A percentile compares a stretch with the other conserved stretches of the same genome.
Evolutionary conservation across 2,797 vertebrate species (phyloP).

Genomic region (Petrocephalus sullivani): DNA sequence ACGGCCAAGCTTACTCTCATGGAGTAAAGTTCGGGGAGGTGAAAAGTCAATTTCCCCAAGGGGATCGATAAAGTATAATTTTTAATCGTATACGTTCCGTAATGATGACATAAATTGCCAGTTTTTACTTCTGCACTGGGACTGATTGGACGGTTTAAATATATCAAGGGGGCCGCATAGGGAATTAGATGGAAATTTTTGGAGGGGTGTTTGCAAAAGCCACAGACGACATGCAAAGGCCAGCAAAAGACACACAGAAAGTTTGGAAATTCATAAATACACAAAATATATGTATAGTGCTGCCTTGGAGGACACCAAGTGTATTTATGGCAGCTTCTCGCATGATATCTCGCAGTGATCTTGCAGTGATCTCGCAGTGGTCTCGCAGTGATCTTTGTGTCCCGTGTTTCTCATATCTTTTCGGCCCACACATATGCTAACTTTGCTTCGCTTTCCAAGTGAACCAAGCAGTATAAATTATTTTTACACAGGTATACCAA

Average conservation of each 20-base stretch:
- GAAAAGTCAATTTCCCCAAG: too few relatives aligned
- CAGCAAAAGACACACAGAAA: neutral
- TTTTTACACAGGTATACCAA: neutral
- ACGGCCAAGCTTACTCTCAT: too few relatives aligned
- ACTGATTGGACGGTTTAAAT: neutral
- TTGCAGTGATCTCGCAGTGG: neutral
- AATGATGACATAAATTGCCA: neutral
- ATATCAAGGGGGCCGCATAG: too few relatives aligned
- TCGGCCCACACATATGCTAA: neutral
- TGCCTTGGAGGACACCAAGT: neutral
- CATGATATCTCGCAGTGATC: neutral
- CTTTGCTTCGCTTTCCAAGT: neutral
- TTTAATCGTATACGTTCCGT: neutral
- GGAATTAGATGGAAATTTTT: too few relatives aligned
- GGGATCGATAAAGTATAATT: too few relatives aligned
- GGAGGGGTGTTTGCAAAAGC: neutral
- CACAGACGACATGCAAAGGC: neutral
- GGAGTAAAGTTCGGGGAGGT: too few relatives aligned
- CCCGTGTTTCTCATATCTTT: neutral
- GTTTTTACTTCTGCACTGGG: neutral
- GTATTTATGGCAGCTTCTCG: neutral
- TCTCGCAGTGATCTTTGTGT: neutral
- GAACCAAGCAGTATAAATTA: neutral
- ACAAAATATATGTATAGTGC: neutral
- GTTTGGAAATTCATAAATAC: neutral